Evolutionary conservation across 2,888 invertebrate genomes (phyloP), one percentile per base, ranked within the genome.

Genomic region (Protonemura montana): DNA sequence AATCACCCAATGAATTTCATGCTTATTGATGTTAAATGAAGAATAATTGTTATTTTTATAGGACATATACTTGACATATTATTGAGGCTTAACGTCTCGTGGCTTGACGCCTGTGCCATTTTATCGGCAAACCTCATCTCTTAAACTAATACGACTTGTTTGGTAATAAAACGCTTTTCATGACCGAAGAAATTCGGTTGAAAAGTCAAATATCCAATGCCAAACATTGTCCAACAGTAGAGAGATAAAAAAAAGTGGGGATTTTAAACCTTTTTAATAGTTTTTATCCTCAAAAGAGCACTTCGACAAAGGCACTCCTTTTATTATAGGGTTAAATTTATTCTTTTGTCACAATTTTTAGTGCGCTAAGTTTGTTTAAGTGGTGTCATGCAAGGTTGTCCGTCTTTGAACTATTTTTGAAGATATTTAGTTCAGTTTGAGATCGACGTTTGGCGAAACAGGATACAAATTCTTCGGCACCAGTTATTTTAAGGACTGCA

Each of bases 61-160:
- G 59, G 59, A 59, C 59, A 59, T 59, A 41, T 59, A 35, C 35
- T 7, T 59, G 13, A 59, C 21, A 59, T 59, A 59, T 21, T 59
- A 13, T 59, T 7, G 13, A 21, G 59, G 59, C 59, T 59, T 59
- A 7, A 59, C 21, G 59, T 59, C 59, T 2, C 59, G 21, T 10
- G 59, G 59, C 59, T 59, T 59, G n/a, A n/a, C n/a, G n/a, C n/a
- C n/a, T n/a, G 59, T 59, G 59, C 59, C 59, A 59, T 59, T 59
- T 59, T 59, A 59, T 59, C 59, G 59, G 21, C 59, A 59, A 59
- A 59, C 59, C 7, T 1, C 16, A 59, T 59, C 59, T 59, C 10
- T 59, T 2, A 59, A 21, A 59, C 59, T 59, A 59, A 59, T 59
- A 21, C 59, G 16, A 21, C 59, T 7, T 59, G 59, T 59, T 16